These are phyloP conservation scores for Cryptus viduatorius DNA, from an alignment of 2,888 invertebrate genomes.

Conservation along the genomic window DNA sequence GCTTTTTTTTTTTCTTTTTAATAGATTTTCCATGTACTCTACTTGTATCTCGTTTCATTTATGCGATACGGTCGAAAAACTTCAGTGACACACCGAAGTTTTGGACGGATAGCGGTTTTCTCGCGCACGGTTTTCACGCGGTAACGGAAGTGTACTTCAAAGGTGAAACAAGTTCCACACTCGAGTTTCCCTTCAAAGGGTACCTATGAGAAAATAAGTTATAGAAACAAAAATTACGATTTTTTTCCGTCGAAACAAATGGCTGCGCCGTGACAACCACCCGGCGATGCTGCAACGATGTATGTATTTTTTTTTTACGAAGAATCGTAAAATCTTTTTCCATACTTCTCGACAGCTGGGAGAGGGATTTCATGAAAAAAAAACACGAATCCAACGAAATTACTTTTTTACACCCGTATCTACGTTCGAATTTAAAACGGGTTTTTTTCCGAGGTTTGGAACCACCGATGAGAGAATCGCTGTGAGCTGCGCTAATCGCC, in stretches of 20 bases:
- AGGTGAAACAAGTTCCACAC: background rate
- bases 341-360: too few relatives aligned
- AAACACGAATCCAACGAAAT: too few relatives aligned
- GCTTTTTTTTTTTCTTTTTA: too few relatives aligned
- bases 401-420: too few relatives aligned
- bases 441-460: too few relatives aligned
- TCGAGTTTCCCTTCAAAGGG: background rate
- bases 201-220: background rate
- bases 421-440: too few relatives aligned
- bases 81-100: background rate
- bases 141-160: background rate
- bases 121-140: background rate
- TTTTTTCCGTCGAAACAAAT: background rate
- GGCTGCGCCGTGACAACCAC: background rate
- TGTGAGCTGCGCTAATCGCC: too few relatives aligned
- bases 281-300: background rate
- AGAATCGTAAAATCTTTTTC: too few relatives aligned
- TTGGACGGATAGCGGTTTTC: background rate
- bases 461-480: too few relatives aligned
- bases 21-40: background rate
- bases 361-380: too few relatives aligned
- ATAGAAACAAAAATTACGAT: background rate
- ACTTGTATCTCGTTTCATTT: background rate
- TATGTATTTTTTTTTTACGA: background rate
- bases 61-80: background rate